Evolutionary conservation across 2,113 vertebrate species (phyloP), one percentile per base, ranked within the genome.

Genomic region (Danionella cerebrum): DNA sequence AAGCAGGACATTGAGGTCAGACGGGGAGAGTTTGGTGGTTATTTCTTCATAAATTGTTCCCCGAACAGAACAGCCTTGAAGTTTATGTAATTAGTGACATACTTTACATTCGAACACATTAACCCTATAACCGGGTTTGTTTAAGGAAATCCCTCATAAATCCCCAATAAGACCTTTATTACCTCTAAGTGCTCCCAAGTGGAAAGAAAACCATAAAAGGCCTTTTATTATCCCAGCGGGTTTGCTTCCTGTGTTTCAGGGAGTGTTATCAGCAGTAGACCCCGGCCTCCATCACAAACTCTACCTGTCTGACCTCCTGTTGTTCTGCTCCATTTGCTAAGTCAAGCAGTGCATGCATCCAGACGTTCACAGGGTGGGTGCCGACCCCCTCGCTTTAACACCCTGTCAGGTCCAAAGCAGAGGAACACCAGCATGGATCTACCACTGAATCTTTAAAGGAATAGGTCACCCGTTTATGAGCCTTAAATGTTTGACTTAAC

Each of bases 341-440:
- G 87, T 85, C 79, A 36, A 65, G 65, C 59, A 57, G 63, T 88
- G 88, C 88, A 90, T 90, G 88, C 75, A 76, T 25, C 33, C 62
- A 65, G 51, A 58, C 59, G 21, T 70, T 57, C 45, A 39, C 19
- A 38, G 51, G 71, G 36, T 16, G 29, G n/a, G 41, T 22, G 38
- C 35, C 69, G 14, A 52, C 44, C 64, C 45, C 67, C 41, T 55
- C 54, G 16, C 42, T 58, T 75, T 69, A 68, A 71, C 66, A 33
- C 31, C 41, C 25, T 11, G 47, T 22, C 41, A 50, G 18, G 33
- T 69, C 44, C 12, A 38, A 45, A 29, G 4, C 9, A 67, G 53
- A 21, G 45, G 67, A 44, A 70, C 72, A 62, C 33, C 60, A 69
- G 70, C 75, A 76, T 76, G 75, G 62, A 67, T 27, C 52, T 55